Percentiles rank a stretch among this genome's conserved stretches.
These are phyloP conservation scores for Chaetura pelagica DNA, from an alignment of 2,113 vertebrate genomes.

Conservation along the genomic window DNA sequence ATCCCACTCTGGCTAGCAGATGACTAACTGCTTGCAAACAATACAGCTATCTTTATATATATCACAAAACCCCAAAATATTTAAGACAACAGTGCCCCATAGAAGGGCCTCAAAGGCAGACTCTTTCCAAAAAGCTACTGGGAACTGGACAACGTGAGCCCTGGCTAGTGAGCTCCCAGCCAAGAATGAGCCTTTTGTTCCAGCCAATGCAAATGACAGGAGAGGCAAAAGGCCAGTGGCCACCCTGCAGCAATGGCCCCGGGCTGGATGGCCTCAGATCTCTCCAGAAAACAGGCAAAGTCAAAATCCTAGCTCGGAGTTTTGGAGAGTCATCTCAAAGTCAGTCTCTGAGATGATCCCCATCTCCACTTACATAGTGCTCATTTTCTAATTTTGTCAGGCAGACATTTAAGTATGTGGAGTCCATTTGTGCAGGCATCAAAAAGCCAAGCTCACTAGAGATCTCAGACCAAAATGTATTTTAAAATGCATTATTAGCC, in stretches of 20 bases:
- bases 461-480: not conserved
- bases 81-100: not conserved
- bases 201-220: not conserved
- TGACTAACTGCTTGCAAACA: slow-evolving; percentile 2
- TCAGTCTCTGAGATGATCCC: not conserved
- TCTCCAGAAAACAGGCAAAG: not conserved
- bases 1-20: not conserved
- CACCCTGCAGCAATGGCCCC: not conserved
- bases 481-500: not conserved
- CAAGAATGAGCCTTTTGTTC: slow-evolving; percentile 1
- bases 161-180: not conserved
- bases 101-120: not conserved
- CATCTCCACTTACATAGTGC: accelerated
- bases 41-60: not conserved
- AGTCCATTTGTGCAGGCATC: not conserved
- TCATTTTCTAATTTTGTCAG: accelerated
- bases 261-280: not conserved
- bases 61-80: not conserved
- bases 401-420: not conserved
- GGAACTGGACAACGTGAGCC: accelerated
- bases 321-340: not conserved
- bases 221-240: not conserved
- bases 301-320: not conserved
- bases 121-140: not conserved
- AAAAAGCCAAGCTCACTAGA: not conserved